A percentile compares a stretch with the other conserved stretches of the same genome.
Evolutionary conservation across 2,113 vertebrate genomes (phyloP).

Genomic region (Cebus imitator): DNA sequence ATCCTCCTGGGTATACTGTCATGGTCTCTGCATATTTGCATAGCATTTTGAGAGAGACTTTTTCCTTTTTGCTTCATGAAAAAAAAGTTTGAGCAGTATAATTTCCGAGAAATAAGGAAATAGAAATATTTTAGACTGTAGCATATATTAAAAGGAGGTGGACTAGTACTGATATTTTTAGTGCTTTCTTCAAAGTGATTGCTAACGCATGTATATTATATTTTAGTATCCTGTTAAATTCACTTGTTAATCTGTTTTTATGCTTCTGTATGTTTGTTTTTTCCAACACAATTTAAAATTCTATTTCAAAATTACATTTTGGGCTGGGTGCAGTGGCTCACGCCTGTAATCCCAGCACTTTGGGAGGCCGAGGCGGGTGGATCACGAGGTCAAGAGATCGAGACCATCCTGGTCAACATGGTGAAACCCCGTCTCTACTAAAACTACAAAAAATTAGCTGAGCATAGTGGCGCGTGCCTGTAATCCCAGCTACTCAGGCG

Average conservation of each 20-base stretch:
- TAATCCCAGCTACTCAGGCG: too few relatives aligned
- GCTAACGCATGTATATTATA: background rate
- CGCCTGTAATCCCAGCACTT: too few relatives aligned
- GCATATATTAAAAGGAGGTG: background rate
- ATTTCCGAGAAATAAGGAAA: constrained; percentile 23
- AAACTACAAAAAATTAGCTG: too few relatives aligned
- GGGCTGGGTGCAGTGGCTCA: too few relatives aligned
- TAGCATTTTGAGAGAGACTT: background rate
- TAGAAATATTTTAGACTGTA: background rate
- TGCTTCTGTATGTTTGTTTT: constrained; percentile 21
- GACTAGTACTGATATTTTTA: background rate
- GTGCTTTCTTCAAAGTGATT: constrained; percentile 1
- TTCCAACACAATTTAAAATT: background rate
- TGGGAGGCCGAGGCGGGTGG: too few relatives aligned
- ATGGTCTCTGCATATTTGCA: background rate
- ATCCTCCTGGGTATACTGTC: background rate
- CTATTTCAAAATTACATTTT: constrained; percentile 45
- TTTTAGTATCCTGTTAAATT: constrained; percentile 25
- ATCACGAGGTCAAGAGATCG: too few relatives aligned
- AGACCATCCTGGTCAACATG: too few relatives aligned
- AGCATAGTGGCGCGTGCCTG: too few relatives aligned
- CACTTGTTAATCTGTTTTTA: background rate
- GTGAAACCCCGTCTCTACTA: too few relatives aligned
- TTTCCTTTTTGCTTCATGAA: background rate
- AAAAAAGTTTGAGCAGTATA: background rate